These are phyloP conservation scores for Apodemus speciosus DNA, from an alignment of 2,113 vertebrate genomes.

Conservation along the genomic window DNA sequence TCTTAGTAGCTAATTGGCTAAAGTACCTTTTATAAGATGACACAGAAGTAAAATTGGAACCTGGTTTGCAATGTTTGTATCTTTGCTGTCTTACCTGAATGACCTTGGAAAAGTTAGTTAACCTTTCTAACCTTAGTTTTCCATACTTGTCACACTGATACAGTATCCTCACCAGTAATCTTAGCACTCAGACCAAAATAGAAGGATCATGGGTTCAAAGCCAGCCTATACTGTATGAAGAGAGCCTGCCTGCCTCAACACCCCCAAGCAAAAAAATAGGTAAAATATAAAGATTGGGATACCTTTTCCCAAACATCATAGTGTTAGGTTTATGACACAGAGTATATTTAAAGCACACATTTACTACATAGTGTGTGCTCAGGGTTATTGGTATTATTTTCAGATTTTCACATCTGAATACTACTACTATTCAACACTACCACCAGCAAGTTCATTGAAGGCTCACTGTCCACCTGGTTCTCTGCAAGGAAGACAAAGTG, in stretches of 20 bases:
- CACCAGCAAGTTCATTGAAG: neutral
- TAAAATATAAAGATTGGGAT: neutral
- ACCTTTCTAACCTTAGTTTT: neutral
- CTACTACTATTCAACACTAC: neutral
- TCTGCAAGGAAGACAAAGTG: neutral
- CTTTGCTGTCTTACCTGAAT: neutral
- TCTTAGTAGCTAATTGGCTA: neutral
- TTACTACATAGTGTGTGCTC: neutral
- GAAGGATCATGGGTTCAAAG: neutral
- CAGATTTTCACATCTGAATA: neutral
- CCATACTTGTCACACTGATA: neutral
- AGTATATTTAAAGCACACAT: accelerated
- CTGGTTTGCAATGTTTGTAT: constrained; percentile 11
- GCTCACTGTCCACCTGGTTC: neutral
- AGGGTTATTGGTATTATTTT: neutral
- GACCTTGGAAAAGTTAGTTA: neutral
- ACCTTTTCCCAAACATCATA: neutral
- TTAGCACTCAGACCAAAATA: neutral
- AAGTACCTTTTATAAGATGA: neutral
- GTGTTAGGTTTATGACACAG: neutral
- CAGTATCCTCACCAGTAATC: neutral
- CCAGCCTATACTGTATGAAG: neutral
- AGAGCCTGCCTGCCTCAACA: neutral
- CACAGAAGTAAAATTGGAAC: neutral
- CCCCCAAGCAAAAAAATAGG: neutral